phyloP scores from a whole-genome alignment of 2,797 vertebrate genomes.

The Oryzias sinensis region DNA sequence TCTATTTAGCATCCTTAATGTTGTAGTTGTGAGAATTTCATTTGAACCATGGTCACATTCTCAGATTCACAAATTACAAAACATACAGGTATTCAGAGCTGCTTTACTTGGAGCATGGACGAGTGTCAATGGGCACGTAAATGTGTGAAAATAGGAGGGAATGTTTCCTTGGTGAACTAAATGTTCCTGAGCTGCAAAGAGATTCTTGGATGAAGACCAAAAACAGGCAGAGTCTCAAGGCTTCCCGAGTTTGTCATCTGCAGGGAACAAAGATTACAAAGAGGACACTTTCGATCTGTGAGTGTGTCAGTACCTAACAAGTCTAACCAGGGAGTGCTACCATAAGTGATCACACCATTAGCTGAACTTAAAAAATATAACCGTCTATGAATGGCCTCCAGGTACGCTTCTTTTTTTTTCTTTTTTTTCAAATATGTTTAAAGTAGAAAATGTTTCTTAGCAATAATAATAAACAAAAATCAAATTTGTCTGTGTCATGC shows the following conservation, averaged over 20 bases:
- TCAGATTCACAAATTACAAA: neutral
- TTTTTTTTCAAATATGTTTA: too few relatives aligned
- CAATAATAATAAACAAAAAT: neutral
- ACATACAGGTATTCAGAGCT: slow-evolving; percentile 5
- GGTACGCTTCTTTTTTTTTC: neutral
- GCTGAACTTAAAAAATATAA: slow-evolving; percentile 14
- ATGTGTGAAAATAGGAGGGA: slow-evolving; percentile 16
- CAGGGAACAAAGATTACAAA: slow-evolving; percentile 43
- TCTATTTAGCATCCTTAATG: neutral
- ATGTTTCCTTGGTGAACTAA: slow-evolving; percentile 13
- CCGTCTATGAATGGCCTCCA: slow-evolving; percentile 13
- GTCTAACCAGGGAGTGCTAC: slow-evolving; percentile 25
- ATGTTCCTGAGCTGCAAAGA: slow-evolving; percentile 17
- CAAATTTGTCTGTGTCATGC: too few relatives aligned
- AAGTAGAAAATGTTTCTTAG: too few relatives aligned
- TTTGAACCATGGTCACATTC: slow-evolving; percentile 14
- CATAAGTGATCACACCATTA: slow-evolving; percentile 12
- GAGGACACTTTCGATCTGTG: slow-evolving; percentile 10
- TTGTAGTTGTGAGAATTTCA: slow-evolving; percentile 8
- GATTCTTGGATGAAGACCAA: slow-evolving; percentile 12
- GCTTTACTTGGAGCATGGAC: neutral
- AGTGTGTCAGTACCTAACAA: slow-evolving; percentile 12
- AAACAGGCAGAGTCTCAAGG: slow-evolving; percentile 27
- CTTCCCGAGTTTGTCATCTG: slow-evolving; percentile 15
- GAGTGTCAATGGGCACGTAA: slow-evolving; percentile 6